A percentile compares a stretch with the other conserved stretches of the same genome.
phyloP scores from a whole-genome alignment of 2,797 vertebrate genomes.

The Okamejei kenojei region DNA sequence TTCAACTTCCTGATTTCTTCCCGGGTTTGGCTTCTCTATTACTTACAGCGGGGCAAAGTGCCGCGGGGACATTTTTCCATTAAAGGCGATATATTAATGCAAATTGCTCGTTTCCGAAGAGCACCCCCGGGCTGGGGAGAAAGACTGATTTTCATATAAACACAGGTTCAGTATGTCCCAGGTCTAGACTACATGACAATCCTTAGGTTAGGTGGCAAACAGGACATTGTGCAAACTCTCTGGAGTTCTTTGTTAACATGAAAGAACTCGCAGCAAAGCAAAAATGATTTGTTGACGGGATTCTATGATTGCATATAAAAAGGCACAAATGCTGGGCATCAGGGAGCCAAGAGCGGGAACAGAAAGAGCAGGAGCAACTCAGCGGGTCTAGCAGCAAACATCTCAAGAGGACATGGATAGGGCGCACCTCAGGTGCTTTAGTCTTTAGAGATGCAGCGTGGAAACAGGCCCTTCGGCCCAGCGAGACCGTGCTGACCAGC shows the following conservation, averaged over 20 bases:
- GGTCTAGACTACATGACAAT: not conserved
- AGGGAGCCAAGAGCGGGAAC: too few relatives aligned
- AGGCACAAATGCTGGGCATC: too few relatives aligned
- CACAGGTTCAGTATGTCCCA: not conserved
- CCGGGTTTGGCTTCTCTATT: not conserved
- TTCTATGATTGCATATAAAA: too few relatives aligned
- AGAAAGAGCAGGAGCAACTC: too few relatives aligned
- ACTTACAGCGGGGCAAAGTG: not conserved
- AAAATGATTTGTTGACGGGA: too few relatives aligned
- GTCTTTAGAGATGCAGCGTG: too few relatives aligned
- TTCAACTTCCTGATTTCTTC: not conserved
- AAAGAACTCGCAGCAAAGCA: not conserved
- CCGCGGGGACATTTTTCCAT: not conserved
- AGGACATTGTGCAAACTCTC: not conserved
- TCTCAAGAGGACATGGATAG: too few relatives aligned
- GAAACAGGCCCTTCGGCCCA: too few relatives aligned
- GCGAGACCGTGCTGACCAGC: too few relatives aligned
- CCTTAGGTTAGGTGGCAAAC: not conserved
- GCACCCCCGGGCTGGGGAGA: not conserved
- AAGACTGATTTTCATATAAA: not conserved
- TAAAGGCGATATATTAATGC: not conserved
- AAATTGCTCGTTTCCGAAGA: not conserved
- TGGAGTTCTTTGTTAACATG: not conserved
- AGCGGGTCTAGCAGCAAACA: too few relatives aligned
- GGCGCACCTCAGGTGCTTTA: too few relatives aligned